A percentile compares a stretch with the other conserved stretches of the same genome.
These are phyloP conservation scores for Heliconius ethilla DNA, from an alignment of 2,888 invertebrate species.

Conservation along the genomic window DNA sequence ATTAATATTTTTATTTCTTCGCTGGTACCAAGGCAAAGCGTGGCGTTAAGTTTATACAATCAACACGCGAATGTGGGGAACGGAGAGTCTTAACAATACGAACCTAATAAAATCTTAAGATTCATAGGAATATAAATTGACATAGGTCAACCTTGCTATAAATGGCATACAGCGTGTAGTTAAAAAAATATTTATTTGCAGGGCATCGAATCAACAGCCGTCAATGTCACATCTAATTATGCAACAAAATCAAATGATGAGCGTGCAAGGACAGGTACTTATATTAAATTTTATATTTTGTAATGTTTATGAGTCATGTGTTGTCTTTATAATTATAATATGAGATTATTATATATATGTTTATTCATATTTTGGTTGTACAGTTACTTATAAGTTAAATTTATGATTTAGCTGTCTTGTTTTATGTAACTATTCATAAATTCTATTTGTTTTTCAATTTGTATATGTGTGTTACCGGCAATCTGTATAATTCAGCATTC, in stretches of 20 bases:
- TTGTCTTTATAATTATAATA: neutral
- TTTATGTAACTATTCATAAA: too few relatives aligned
- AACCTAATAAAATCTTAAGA: too few relatives aligned
- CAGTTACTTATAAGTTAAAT: neutral
- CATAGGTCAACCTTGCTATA: neutral
- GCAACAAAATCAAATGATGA: slow-evolving; percentile 81
- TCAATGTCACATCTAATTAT: slow-evolving; percentile 79
- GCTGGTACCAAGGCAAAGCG: neutral
- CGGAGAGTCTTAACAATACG: neutral
- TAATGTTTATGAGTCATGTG: neutral
- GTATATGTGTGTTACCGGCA: too few relatives aligned
- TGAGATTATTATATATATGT: neutral
- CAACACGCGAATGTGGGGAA: neutral
- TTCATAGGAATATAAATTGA: too few relatives aligned
- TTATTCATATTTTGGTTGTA: neutral
- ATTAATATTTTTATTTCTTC: too few relatives aligned
- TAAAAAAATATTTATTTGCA: slow-evolving; percentile 52
- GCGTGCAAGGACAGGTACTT: slow-evolving; percentile 77
- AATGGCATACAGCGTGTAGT: neutral
- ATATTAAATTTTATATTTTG: neutral
- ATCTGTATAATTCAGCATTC: too few relatives aligned
- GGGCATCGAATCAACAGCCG: slow-evolving; percentile 74
- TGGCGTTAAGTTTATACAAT: neutral
- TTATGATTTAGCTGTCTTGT: neutral
- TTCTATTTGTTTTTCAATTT: too few relatives aligned